phyloP scores from a whole-genome alignment of 2,888 invertebrate genomes.

The Axea sp. region DNA sequence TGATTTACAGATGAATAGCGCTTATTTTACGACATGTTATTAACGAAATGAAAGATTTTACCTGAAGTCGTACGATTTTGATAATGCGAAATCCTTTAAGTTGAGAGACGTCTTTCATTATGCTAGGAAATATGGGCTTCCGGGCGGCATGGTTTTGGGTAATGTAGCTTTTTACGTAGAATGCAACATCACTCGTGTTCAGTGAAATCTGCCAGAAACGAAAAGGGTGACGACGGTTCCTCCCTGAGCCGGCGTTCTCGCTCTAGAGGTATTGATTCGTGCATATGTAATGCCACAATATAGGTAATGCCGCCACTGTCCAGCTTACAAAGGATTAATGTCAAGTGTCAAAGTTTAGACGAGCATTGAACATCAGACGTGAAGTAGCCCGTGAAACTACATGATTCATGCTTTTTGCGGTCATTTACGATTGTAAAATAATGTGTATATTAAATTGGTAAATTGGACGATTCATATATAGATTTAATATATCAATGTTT shows the following conservation, averaged over 20 bases:
- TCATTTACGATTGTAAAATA: slow-evolving; percentile 32
- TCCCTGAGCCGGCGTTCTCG: slow-evolving; percentile 53
- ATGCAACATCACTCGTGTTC: slow-evolving; percentile 73
- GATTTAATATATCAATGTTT: too few relatives aligned
- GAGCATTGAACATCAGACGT: slow-evolving; percentile 52
- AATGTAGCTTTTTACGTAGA: slow-evolving; percentile 54
- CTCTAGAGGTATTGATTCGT: slow-evolving; percentile 55
- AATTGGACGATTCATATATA: too few relatives aligned
- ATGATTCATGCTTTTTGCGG: slow-evolving; percentile 43
- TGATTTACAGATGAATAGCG: slow-evolving; percentile 42
- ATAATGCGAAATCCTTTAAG: neutral
- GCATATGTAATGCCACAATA: slow-evolving; percentile 73
- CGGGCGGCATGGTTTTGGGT: slow-evolving; percentile 24
- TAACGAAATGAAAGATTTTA: slow-evolving; percentile 27
- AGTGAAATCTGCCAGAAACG: slow-evolving; percentile 77
- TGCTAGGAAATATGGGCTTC: slow-evolving; percentile 4
- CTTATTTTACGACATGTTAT: slow-evolving; percentile 15
- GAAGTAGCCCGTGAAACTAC: slow-evolving; percentile 61
- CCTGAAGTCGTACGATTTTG: slow-evolving; percentile 8
- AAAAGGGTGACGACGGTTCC: slow-evolving; percentile 75
- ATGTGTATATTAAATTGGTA: slow-evolving; percentile 23
- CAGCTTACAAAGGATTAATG: slow-evolving; percentile 75
- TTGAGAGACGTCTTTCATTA: slow-evolving; percentile 21
- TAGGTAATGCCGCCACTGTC: slow-evolving; percentile 69
- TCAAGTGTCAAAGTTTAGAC: slow-evolving; percentile 72